Evolutionary conservation across 2,888 invertebrate genomes (phyloP), one percentile per base, ranked within the genome.

Genomic region (Augiades crinisus): DNA sequence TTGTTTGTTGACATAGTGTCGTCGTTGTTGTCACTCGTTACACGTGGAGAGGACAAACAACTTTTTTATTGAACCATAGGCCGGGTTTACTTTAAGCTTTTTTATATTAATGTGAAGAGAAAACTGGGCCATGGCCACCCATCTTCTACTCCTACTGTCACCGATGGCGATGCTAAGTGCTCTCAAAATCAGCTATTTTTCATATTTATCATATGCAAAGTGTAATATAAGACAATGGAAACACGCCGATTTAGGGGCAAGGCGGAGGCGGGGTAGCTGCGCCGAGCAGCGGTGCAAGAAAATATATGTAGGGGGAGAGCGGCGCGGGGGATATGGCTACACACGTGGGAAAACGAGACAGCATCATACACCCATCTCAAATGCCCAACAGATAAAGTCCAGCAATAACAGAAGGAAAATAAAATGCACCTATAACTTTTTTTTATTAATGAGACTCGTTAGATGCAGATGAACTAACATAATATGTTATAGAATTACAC

Each of bases 201-300:
- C n/a, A n/a, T n/a, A 3, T 3, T 37, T 36, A 12, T 8, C 22
- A 5, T 4, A 14, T 40, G n/a, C 34, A 50, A 43, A 12, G 37
- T 12, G 22, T 17, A 16, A 8, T 37, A 14, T 36, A 21, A 31
- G 47, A 57, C 66, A 84, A 68, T 86, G 88, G 84, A 83, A 77
- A 84, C 82, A 38, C 56, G 68, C 55, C 57, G 60, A 61, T 65
- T 68, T 44, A 49, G 72, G 52, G 80, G 80, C 74, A 78, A 80
- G 78, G 78, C 64, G 76, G 80, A 73, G 86, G 83, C 81, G 84
- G 85, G 80, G 85, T 78, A 74, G 76, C 81, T 78, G 79, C 66
- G 69, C 70, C 68, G 68, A 65, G 50, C 45, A 54, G 62, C 70
- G 68, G 57, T 66, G 73, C 75, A 78, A 78, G 79, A 77, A 78